Base-by-base conservation (phyloP, 2,113 vertebrate species). In the Halichoerus grypus region DNA sequence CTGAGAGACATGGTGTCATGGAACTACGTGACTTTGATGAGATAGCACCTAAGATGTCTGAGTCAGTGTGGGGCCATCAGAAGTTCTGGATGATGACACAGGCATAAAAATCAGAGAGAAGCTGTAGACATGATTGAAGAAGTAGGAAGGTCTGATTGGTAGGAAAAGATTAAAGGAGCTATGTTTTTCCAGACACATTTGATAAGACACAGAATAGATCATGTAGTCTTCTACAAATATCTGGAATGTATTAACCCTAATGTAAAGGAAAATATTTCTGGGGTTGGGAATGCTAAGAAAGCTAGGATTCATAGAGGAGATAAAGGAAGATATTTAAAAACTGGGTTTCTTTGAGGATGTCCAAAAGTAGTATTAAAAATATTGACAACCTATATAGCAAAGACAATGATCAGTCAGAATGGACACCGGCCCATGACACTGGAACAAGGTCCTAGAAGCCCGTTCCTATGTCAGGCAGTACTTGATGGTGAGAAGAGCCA, bases 21-120 rank as follows among this genome's bases (percentile, higher is more conserved):
- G 77, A 98, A 95, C 91, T 74, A 95, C 1, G 13, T 96, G 94
- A 95, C 86, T 96, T 96, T 96, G 77, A 96, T 82, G 89, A 97
- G 71, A 95, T 94, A 72, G 21, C 51, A 91, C 53, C 72, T 91
- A 91, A 39, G 36, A 95, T 85, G 65, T 95, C 55, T 0, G 0
- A 97, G 88, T 89, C 39, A 95, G 33, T 91, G 46, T 93, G 49
- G 65, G 59, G 67, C n/a, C 65, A 97, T 85, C 31, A 82, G 61
- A 95, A n/a, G 22, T 16, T 97, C 59, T 6, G 15, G 91, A 89
- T 59, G 28, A 93, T 93, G 82, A 88, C 36, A 96, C 28, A 93
- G 79, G 2, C 33, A 96, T 0, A 18, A 55, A 96, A 94, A 76
- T 95, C 49, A 93, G 19, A 77, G 65, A 97, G 51, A 85, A 76